Evolutionary conservation across 2,113 vertebrate genomes (phyloP).

Genomic region (Tylochromis polylepis): DNA sequence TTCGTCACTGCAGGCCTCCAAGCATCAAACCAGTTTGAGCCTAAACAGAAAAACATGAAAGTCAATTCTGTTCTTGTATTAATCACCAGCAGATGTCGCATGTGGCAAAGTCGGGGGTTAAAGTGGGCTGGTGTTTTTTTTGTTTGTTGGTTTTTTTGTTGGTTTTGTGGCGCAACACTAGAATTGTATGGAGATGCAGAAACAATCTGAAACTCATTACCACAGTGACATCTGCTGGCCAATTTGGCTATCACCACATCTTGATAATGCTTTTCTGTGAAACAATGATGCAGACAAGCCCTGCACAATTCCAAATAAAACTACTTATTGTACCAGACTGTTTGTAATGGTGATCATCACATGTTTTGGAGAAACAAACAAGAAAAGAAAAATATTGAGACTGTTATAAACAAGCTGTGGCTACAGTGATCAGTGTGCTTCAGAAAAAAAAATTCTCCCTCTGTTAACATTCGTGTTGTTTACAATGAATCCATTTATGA

Average conservation of each 20-base stretch:
- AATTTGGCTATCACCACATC: neutral
- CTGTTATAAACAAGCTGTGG: too few species aligned
- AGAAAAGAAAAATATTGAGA: neutral
- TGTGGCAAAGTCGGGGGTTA: neutral
- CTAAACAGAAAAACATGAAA: neutral
- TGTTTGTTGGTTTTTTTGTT: neutral
- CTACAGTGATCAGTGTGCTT: too few species aligned
- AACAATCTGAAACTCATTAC: too few species aligned
- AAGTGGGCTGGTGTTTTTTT: neutral
- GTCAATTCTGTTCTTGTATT: neutral
- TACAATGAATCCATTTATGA: too few species aligned
- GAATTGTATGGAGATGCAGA: too few species aligned
- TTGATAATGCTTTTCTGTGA: neutral
- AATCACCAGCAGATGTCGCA: neutral
- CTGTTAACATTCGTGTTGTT: too few species aligned
- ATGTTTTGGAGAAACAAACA: too few species aligned
- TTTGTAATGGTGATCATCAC: neutral
- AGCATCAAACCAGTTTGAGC: neutral
- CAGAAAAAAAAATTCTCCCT: too few species aligned
- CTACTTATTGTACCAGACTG: neutral
- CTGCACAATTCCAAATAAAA: neutral
- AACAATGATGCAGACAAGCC: neutral
- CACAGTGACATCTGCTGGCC: neutral
- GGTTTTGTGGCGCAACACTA: neutral
- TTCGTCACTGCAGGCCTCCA: neutral